phyloP scores from a whole-genome alignment of 2,113 vertebrate species.

The Crocuta crocuta region DNA sequence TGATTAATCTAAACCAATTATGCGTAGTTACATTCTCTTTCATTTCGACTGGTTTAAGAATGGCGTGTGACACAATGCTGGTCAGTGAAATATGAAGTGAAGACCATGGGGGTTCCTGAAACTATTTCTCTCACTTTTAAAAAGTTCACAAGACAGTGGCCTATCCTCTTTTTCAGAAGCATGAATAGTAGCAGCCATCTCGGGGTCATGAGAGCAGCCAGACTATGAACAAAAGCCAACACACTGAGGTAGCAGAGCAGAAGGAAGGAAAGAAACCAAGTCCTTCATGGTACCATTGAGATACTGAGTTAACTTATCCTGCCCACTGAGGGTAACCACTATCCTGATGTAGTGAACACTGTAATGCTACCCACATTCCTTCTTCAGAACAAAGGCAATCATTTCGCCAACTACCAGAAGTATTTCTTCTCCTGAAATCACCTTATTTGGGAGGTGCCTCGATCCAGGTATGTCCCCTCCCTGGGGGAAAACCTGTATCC shows the following conservation, averaged over 20 bases:
- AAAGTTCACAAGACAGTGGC: neutral
- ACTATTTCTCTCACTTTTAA: neutral
- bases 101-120: neutral
- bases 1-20: neutral
- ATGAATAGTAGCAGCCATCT: neutral
- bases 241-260: neutral
- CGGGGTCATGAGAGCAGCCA: neutral
- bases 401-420: neutral
- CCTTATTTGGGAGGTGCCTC: neutral
- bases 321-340: neutral
- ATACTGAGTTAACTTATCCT: neutral
- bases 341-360: neutral
- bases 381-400: neutral
- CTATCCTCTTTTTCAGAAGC: neutral
- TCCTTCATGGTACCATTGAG: neutral
- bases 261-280: neutral
- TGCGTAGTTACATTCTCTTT: neutral
- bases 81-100: neutral
- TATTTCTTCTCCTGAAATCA: neutral
- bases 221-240: neutral
- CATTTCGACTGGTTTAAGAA: neutral
- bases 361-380: neutral
- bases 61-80: neutral
- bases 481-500: neutral
- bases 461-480: neutral